phyloP scores from a whole-genome alignment of 1,140 invertebrate genomes.

The Agrypnia vestita region DNA sequence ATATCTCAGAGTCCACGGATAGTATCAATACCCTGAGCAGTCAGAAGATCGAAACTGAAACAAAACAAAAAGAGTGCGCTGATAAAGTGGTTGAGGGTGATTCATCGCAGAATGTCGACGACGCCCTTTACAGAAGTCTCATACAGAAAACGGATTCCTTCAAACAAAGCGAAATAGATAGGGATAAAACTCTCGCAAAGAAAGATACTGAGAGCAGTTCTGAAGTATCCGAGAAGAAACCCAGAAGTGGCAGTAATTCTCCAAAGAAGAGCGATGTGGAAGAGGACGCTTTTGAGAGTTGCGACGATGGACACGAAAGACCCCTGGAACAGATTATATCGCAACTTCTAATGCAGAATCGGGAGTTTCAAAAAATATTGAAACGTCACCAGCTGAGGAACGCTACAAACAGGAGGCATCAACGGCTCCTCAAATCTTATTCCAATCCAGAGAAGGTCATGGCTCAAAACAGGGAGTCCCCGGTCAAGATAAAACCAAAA shows the following conservation, averaged over 20 bases:
- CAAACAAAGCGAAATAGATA: conserved; percentile 72
- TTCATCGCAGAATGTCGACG: conserved; percentile 68
- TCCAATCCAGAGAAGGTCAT: conserved; percentile 69
- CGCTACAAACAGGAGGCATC: conserved; percentile 73
- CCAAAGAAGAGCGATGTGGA: conserved; percentile 44
- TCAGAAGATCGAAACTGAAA: conserved; percentile 60
- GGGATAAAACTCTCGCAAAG: conserved; percentile 66
- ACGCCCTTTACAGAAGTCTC: conserved; percentile 70
- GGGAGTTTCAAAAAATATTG: conserved; percentile 86
- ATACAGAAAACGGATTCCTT: conserved; percentile 73
- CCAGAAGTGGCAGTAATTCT: background rate
- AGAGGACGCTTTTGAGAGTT: conserved; percentile 66
- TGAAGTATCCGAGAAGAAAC: conserved; percentile 5
- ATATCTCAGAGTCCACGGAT: conserved; percentile 77
- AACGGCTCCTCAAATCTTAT: conserved; percentile 72
- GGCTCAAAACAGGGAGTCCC: conserved; percentile 66
- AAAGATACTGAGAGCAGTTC: background rate
- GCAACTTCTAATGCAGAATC: conserved; percentile 87
- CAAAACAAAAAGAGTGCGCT: conserved; percentile 58
- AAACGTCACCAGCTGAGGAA: conserved; percentile 79
- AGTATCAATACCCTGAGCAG: conserved; percentile 70
- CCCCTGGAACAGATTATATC: conserved; percentile 87
- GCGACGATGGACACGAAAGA: conserved; percentile 68
- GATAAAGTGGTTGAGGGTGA: background rate
- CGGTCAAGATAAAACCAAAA: conserved; percentile 66